Conservation (phyloP, 2,888 invertebrate species). For the Thera britannica region DNA sequence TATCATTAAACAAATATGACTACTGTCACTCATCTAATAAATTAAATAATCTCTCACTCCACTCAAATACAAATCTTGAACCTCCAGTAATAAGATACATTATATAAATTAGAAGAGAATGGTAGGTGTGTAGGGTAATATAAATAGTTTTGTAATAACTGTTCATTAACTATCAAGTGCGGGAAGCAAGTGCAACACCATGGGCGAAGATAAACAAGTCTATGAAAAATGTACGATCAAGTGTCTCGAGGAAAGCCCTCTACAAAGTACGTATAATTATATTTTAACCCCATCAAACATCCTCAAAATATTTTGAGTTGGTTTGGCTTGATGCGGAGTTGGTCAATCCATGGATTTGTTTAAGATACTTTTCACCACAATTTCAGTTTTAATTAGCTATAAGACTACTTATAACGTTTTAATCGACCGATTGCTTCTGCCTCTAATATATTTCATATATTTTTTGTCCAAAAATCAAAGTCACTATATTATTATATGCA, state of each 20-base stretch:
- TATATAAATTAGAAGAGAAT: not conserved
- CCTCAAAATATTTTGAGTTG: too few relatives aligned
- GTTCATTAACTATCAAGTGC: constrained; percentile 37
- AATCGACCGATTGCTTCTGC: too few relatives aligned
- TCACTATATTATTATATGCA: too few relatives aligned
- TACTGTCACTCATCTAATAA: constrained; percentile 24
- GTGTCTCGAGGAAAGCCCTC: constrained; percentile 33
- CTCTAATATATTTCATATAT: too few relatives aligned
- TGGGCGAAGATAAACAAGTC: constrained; percentile 39
- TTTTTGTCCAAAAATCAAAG: too few relatives aligned
- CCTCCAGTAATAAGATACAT: not conserved
- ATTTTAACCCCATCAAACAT: not conserved
- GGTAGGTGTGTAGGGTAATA: not conserved
- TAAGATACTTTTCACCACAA: too few relatives aligned
- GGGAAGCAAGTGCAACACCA: constrained; percentile 39
- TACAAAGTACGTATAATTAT: constrained; percentile 41
- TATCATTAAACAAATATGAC: not conserved
- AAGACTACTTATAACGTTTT: too few relatives aligned
- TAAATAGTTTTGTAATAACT: constrained; percentile 33
- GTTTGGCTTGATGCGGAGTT: too few relatives aligned
- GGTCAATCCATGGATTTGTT: too few relatives aligned
- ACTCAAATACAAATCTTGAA: not conserved
- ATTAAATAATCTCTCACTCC: not conserved
- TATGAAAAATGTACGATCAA: constrained; percentile 40
- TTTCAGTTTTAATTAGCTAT: too few relatives aligned